Percentiles rank a stretch among this genome's conserved stretches.
Evolutionary conservation across 92 coral and sea anemone species (phyloP).

Genomic region (Zoanthus gigantus): DNA sequence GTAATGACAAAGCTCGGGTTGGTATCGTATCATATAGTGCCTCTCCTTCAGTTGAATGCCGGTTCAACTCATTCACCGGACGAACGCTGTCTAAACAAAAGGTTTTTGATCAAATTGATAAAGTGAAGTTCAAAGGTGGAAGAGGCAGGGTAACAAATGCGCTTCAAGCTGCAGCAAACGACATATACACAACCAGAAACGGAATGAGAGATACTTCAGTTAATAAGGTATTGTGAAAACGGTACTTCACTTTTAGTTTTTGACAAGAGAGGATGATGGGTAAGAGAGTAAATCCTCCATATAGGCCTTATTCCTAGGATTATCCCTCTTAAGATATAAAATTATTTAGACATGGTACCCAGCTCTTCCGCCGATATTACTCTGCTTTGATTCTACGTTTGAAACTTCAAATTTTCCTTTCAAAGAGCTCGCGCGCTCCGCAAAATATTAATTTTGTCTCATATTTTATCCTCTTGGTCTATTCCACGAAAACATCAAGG

Average conservation of each 20-base stretch:
- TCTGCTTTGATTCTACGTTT: too few relatives aligned
- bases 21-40: conserved; percentile 65
- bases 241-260: neutral
- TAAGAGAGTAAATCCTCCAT: too few relatives aligned
- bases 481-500: too few relatives aligned
- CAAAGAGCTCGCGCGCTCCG: too few relatives aligned
- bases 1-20: conserved; percentile 58
- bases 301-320: too few relatives aligned
- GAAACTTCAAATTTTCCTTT: too few relatives aligned
- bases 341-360: too few relatives aligned
- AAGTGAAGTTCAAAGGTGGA: conserved; percentile 42
- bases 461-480: too few relatives aligned
- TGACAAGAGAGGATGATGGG: too few relatives aligned
- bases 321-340: too few relatives aligned
- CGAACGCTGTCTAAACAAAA: conserved; percentile 33
- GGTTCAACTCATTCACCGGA: conserved; percentile 66
- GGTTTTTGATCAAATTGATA: conserved; percentile 49
- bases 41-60: conserved; percentile 50
- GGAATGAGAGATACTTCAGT: conserved; percentile 37
- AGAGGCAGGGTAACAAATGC: neutral
- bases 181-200: conserved; percentile 8
- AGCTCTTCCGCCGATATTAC: too few relatives aligned
- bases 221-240: conserved; percentile 19
- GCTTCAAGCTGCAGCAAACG: conserved; percentile 24
- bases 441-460: too few relatives aligned